Evolutionary conservation across 1,140 invertebrate genomes (phyloP).

Genomic region (Drosophila seguyi): DNA sequence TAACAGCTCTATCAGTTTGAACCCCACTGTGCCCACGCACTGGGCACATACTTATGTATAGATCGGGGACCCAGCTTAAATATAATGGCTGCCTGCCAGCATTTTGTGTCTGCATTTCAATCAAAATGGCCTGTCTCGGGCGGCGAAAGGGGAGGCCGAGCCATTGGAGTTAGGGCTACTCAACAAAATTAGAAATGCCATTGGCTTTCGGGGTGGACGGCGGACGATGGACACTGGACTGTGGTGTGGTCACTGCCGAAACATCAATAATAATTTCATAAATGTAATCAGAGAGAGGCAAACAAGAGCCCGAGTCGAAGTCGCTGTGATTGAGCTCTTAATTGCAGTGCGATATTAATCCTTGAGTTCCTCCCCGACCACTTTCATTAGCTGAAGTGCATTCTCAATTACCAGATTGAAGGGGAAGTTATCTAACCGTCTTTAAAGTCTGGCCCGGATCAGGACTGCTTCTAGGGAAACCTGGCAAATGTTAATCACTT

Average conservation of each 20-base stretch:
- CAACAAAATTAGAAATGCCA: slow-evolving; percentile 78
- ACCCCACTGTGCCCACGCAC: slow-evolving; percentile 4
- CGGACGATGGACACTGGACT: slow-evolving; percentile 37
- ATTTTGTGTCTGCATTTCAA: slow-evolving; percentile 70
- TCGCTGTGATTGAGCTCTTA: slow-evolving; percentile 81
- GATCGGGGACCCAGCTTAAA: slow-evolving; percentile 73
- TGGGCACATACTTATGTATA: slow-evolving; percentile 27
- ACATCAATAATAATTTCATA: slow-evolving; percentile 84
- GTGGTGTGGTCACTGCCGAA: slow-evolving; percentile 72
- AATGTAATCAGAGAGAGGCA: slow-evolving; percentile 77
- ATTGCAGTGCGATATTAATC: slow-evolving; percentile 77
- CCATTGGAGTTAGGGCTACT: slow-evolving; percentile 54
- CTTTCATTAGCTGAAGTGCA: slow-evolving; percentile 67
- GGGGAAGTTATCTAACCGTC: slow-evolving; percentile 34
- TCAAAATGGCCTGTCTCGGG: slow-evolving; percentile 55
- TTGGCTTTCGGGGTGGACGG: slow-evolving; percentile 40
- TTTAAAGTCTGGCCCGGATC: slow-evolving; percentile 24
- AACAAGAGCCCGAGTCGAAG: slow-evolving; percentile 49
- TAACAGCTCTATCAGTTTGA: neutral
- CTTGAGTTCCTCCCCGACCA: slow-evolving; percentile 45
- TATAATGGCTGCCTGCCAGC: slow-evolving; percentile 78
- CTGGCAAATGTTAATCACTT: slow-evolving; percentile 25
- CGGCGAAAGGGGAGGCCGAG: slow-evolving; percentile 39
- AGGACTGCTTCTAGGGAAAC: slow-evolving; percentile 20
- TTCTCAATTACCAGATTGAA: slow-evolving; percentile 40